Evolutionary conservation across 2,888 invertebrate genomes (phyloP), one percentile per base, ranked within the genome.

Genomic region (Callyntrura guangdongensis): DNA sequence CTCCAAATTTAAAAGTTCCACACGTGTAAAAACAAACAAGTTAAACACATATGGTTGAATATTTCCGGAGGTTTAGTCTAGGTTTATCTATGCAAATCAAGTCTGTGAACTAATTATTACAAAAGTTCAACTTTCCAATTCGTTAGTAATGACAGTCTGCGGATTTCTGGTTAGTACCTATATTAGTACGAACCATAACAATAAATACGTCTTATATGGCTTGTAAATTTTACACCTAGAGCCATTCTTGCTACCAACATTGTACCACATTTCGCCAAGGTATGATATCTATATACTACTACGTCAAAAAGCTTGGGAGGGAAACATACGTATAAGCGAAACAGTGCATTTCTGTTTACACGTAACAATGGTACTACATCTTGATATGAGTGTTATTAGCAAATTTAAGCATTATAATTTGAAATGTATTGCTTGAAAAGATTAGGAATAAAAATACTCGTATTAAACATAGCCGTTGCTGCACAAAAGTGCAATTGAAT

Each of bases 91-190:
- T 36, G 69, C 36, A 25, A 45, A 82, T 81, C 27, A 82, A 17
- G 45, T 61, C n/a, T 49, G n/a, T n/a, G 49, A 9, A 17, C 11
- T 56, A n/a, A 25, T 61, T 59, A 84, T 53, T 84, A 45, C 36
- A 36, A 36, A 56, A 25, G 53, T 72, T 72, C 20, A 85, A 72
- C 85, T 85, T 85, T 85, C 85, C 85, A 85, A 85, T 56, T 47
- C 69, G 27, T 72, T 11, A 20, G n/a, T 36, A 69, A 69, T 69
- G 36, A 69, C 36, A 69, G 69, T 14, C 69, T 72, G 45, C 3
- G 27, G 20, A 47, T 45, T 72, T 72, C 17, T 36, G 9, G 25
- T 25, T 64, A 22, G 14, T 25, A 22, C 11, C 25, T 64, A 25
- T 64, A 25, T 1, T 1, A 64, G 36, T 36, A 36, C 36, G 36